phyloP scores from a whole-genome alignment of 2,113 vertebrate species.

The Phasianus colchicus region DNA sequence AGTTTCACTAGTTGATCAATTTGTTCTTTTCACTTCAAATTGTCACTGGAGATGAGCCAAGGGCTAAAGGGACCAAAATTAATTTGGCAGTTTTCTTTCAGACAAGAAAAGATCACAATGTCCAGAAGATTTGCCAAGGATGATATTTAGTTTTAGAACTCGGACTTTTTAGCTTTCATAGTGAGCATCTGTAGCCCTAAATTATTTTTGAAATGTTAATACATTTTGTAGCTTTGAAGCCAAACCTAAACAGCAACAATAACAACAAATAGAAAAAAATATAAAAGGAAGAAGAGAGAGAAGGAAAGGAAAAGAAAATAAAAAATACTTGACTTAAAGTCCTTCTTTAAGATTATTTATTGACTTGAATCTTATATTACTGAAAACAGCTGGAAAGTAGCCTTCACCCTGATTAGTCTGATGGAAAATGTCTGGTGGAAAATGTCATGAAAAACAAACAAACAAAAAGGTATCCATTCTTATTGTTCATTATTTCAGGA shows the following conservation, averaged over 20 bases:
- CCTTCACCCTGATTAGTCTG: neutral
- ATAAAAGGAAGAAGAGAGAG: neutral
- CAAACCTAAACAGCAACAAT: neutral
- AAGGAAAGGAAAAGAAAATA: neutral
- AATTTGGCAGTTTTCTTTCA: conserved; percentile 21
- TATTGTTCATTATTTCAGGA: neutral
- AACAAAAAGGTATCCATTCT: neutral
- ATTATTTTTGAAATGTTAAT: neutral
- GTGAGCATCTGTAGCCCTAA: neutral
- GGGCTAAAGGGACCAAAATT: conserved; percentile 16
- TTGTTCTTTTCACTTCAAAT: conserved; percentile 31
- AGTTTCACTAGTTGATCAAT: conserved; percentile 14
- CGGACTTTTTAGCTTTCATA: neutral
- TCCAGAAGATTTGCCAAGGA: neutral
- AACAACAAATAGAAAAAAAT: neutral
- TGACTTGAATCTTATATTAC: neutral
- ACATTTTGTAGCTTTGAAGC: neutral
- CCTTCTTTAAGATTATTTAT: neutral
- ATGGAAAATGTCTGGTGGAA: too few relatives aligned
- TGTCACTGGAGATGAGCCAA: neutral
- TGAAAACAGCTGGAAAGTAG: neutral
- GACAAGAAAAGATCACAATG: neutral
- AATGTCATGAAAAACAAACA: neutral
- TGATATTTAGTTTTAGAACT: neutral
- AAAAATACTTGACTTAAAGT: neutral